These are phyloP conservation scores for Thereva unica DNA, from an alignment of 2,888 invertebrate genomes.

Conservation along the genomic window DNA sequence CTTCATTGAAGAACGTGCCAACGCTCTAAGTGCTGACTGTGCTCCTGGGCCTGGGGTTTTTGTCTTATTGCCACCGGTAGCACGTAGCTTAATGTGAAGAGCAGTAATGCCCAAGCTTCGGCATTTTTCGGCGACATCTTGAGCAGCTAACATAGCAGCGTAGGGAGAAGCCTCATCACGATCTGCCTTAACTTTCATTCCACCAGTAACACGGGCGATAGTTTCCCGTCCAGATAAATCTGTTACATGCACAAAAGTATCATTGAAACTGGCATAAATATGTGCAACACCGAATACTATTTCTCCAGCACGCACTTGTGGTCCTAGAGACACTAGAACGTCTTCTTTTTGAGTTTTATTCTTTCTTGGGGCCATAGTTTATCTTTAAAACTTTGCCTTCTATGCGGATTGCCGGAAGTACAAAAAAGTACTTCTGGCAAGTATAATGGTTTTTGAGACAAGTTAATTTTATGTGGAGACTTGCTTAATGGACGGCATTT, in stretches of 20 bases:
- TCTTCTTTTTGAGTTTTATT: constrained; percentile 97
- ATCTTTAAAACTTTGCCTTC: too few relatives aligned
- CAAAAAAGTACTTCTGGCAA: too few relatives aligned
- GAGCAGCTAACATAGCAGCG: constrained; percentile 99
- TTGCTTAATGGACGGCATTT: too few relatives aligned
- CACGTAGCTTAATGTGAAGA: constrained; percentile 95
- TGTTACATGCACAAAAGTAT: constrained; percentile 99
- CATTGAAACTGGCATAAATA: constrained; percentile 99
- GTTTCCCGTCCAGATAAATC: constrained; percentile 97
- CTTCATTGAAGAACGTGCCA: constrained; percentile 99
- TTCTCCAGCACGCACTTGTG: constrained; percentile 96
- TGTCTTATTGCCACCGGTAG: constrained; percentile 98
- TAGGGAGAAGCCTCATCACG: constrained; percentile 99
- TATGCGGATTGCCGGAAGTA: too few relatives aligned
- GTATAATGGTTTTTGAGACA: too few relatives aligned
- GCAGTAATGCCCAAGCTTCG: constrained; percentile 96
- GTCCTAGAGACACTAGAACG: constrained; percentile 93
- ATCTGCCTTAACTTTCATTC: constrained; percentile 99
- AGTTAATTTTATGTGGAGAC: too few relatives aligned
- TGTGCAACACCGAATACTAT: constrained; percentile 98
- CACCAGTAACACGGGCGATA: constrained; percentile 92
- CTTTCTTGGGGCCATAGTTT: constrained; percentile 92
- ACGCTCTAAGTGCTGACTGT: constrained; percentile 94
- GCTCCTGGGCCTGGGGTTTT: constrained; percentile 99
- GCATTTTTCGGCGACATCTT: constrained; percentile 99